Conservation (phyloP, 1,140 invertebrate species). For the Drosophila paulistorum region DNA sequence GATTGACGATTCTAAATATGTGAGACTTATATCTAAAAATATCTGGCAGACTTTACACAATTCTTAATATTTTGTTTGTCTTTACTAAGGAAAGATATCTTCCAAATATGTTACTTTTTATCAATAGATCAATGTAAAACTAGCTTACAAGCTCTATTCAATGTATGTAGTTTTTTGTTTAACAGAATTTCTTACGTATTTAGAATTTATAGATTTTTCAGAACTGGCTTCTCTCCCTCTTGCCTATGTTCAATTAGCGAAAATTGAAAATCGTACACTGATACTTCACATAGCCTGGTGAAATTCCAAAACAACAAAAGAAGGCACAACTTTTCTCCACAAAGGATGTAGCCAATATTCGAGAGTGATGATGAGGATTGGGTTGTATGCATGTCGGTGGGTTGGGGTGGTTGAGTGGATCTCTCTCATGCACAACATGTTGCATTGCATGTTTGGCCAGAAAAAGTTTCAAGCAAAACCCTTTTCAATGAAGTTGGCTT, state of each 20-base stretch:
- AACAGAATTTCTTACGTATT: not conserved
- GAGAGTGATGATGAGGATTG: constrained; percentile 37
- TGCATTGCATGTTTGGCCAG: constrained; percentile 34
- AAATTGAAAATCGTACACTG: constrained; percentile 10
- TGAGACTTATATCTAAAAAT: too few relatives aligned
- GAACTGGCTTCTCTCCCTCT: not conserved
- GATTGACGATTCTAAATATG: too few relatives aligned
- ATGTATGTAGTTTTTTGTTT: not conserved
- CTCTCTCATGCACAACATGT: constrained; percentile 37
- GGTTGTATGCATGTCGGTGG: too few relatives aligned
- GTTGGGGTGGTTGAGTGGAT: not conserved
- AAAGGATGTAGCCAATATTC: constrained; percentile 54
- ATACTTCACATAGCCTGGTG: not conserved
- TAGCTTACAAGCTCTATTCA: too few relatives aligned
- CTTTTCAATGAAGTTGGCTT: constrained; percentile 28
- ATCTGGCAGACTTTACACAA: too few relatives aligned
- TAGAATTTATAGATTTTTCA: not conserved
- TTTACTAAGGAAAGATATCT: too few relatives aligned
- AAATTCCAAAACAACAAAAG: not conserved
- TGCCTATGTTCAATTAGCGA: constrained; percentile 3
- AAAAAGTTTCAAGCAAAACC: constrained; percentile 38
- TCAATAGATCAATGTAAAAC: too few relatives aligned
- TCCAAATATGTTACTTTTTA: too few relatives aligned
- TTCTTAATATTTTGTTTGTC: too few relatives aligned
- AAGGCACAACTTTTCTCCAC: constrained; percentile 13